These are phyloP conservation scores for Drosophila kuntzei DNA, from an alignment of 2,888 invertebrate species.

Conservation along the genomic window DNA sequence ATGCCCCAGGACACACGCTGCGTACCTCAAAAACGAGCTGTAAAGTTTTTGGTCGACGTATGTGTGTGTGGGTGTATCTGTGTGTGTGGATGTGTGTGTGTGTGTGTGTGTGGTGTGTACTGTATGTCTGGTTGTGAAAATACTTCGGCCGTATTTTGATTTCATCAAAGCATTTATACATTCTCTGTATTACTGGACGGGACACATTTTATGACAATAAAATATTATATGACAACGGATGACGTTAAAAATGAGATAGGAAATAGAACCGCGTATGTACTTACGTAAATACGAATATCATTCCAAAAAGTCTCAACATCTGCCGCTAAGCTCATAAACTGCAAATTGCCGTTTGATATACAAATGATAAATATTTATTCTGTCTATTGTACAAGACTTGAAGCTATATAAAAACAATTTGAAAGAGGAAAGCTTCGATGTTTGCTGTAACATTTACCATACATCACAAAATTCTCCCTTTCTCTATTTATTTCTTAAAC, in stretches of 20 bases:
- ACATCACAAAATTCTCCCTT: background rate
- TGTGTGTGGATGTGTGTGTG: constrained; percentile 1
- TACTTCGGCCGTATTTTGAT: constrained; percentile 78
- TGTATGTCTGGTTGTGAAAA: constrained; percentile 59
- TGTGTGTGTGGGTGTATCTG: constrained; percentile 8
- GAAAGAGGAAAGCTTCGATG: background rate
- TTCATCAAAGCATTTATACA: constrained; percentile 76
- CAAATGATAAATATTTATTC: constrained; percentile 30
- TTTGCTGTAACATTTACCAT: background rate
- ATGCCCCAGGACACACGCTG: constrained; percentile 70
- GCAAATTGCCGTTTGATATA: constrained; percentile 43
- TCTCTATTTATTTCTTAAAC: background rate
- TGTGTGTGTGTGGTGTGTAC: constrained; percentile 16
- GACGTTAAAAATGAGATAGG: constrained; percentile 54
- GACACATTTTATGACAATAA: constrained; percentile 67
- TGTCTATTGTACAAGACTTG: constrained; percentile 4
- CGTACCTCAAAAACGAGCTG: constrained; percentile 81
- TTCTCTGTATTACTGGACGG: constrained; percentile 62
- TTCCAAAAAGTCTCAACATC: constrained; percentile 7
- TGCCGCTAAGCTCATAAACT: constrained; percentile 56
- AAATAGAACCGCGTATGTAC: constrained; percentile 10
- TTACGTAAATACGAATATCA: background rate
- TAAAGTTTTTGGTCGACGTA: constrained; percentile 62
- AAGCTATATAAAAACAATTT: background rate
- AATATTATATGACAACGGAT: constrained; percentile 44